phyloP scores from a whole-genome alignment of 2,113 vertebrate genomes.

The Gopherus evgoodei region DNA sequence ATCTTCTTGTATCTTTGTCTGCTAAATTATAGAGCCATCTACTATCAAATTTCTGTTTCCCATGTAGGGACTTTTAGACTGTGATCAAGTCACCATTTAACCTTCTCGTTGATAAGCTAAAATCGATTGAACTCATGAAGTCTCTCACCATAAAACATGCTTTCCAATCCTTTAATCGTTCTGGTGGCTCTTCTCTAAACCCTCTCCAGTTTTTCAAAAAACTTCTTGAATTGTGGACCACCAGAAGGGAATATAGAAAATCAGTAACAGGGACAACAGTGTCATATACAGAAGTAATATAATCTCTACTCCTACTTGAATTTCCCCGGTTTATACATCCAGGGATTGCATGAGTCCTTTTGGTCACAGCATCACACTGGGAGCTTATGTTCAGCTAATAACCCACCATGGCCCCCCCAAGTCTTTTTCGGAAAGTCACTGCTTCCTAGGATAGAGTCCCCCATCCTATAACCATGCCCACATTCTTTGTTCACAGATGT shows the following conservation, averaged over 20 bases:
- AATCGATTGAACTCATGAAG: neutral
- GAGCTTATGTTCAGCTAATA: neutral
- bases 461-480: neutral
- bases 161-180: neutral
- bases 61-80: neutral
- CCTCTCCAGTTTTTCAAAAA: neutral
- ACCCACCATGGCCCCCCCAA: neutral
- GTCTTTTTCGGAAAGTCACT: neutral
- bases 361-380: neutral
- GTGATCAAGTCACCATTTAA: neutral
- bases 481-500: neutral
- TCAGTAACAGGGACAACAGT: neutral
- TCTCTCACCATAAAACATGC: neutral
- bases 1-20: neutral
- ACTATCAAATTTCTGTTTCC: neutral
- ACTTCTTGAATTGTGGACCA: neutral
- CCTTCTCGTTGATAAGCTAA: neutral
- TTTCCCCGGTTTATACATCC: neutral
- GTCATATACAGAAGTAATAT: neutral
- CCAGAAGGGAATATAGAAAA: neutral
- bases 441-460: neutral
- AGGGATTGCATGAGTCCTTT: neutral
- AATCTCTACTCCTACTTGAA: neutral
- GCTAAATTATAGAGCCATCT: neutral
- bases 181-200: neutral